Evolutionary conservation across 2,797 vertebrate genomes (phyloP), one percentile per base, ranked within the genome.

Genomic region (Falco berigora): DNA sequence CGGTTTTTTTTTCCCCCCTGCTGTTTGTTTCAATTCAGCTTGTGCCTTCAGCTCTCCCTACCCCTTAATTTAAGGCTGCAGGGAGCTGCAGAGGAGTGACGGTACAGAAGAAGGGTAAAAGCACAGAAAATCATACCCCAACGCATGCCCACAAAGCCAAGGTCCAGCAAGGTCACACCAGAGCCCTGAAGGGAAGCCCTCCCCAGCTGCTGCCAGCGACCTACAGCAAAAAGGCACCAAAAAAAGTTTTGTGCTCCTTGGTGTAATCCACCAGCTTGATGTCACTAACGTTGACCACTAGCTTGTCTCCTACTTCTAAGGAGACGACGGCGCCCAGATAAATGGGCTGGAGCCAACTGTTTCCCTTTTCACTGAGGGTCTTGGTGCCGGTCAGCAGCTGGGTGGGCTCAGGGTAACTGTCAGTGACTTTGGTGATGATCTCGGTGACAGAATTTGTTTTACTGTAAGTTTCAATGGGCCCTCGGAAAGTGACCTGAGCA

Each of bases 211-310:
- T 59, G 40, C 61, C 72, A 72, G 61, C 20, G 6, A 32, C 50
- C 91, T 97, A 98, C 40, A 98, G 84, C 90, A 98, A 93, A 81
- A 98, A 98, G 61, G 98, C 98, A 56, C 98, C 98, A 32, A 98
- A 98, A 92, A 98, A 98, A 8, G 98, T 98, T 96, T 97, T 98
- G 74, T 98, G 95, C 88, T 98, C 98, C 66, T 96, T 97, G 49
- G 98, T 98, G 80, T 98, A 98, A 96, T 98, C 98, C 79, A 98
- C 97, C 92, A 97, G 94, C 59, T 86, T 96, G 93, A 98, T 95
- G 68, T 97, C 96, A 4, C 95, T 98, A 85, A 98, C 98, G 0
- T 98, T 97, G n/a, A 98, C 98, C 97, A 97, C 97, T n/a, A 98
- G 86, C 76, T 96, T 97, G 91, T 98, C 98, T 17, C 98, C 97